These are phyloP conservation scores for Gadus macrocephalus DNA, from an alignment of 2,113 vertebrate species.

Conservation along the genomic window DNA sequence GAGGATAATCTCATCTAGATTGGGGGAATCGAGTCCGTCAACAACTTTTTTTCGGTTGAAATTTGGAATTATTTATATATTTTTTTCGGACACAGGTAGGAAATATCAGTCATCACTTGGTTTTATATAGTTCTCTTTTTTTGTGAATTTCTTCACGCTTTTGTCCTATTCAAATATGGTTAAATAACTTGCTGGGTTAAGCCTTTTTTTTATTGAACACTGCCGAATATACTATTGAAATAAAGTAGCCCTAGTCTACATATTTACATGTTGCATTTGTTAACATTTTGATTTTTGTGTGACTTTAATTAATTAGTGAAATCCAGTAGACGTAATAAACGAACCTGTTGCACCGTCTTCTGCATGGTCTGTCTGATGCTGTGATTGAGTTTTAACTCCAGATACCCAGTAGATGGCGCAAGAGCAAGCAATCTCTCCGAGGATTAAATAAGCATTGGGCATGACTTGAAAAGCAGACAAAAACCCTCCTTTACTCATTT, in stretches of 20 bases:
- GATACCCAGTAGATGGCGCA: slow-evolving; percentile 49
- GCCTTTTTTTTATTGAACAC: too few species aligned
- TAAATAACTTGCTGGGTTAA: too few species aligned
- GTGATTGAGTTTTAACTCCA: neutral
- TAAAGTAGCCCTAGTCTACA: too few species aligned
- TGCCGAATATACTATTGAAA: too few species aligned
- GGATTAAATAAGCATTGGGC: neutral
- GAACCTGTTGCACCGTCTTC: slow-evolving; percentile 38
- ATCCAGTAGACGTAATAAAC: neutral
- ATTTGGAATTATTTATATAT: slow-evolving; percentile 44
- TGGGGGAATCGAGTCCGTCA: slow-evolving; percentile 19
- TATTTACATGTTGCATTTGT: too few species aligned
- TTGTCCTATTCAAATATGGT: neutral
- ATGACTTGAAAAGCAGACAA: neutral
- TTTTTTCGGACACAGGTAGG: slow-evolving; percentile 54
- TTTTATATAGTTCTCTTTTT: neutral
- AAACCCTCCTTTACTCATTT: slow-evolving; percentile 7
- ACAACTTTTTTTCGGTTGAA: neutral
- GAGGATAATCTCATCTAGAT: slow-evolving; percentile 40
- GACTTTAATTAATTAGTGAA: too few species aligned
- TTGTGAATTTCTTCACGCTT: neutral
- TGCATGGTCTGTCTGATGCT: slow-evolving; percentile 2
- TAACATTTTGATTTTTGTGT: too few species aligned
- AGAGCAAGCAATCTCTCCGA: neutral
- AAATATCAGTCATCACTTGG: slow-evolving; percentile 10